These are phyloP conservation scores for Trematomus bernacchii DNA, from an alignment of 2,797 vertebrate genomes.

Conservation along the genomic window DNA sequence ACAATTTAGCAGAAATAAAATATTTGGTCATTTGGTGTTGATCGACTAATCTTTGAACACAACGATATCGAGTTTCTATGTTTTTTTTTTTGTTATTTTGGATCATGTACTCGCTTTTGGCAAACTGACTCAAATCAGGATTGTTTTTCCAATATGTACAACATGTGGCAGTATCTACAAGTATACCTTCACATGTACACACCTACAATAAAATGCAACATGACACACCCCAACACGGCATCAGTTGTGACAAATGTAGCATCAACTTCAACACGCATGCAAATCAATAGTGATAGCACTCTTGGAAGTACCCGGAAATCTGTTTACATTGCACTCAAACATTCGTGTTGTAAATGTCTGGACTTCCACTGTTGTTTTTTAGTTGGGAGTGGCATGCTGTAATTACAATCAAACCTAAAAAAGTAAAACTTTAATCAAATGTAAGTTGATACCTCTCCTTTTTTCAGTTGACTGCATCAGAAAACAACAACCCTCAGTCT, in stretches of 20 bases:
- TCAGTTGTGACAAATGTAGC: background rate
- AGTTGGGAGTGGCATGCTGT: background rate
- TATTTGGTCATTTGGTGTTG: too few species aligned
- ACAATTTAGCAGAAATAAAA: too few species aligned
- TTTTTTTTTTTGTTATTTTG: background rate
- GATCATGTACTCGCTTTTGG: background rate
- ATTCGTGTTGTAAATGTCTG: constrained; percentile 11
- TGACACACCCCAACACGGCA: background rate
- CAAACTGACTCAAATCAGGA: background rate
- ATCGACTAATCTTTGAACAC: too few species aligned
- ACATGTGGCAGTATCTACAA: too few species aligned
- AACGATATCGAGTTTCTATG: too few species aligned
- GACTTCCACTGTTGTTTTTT: background rate
- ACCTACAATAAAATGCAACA: background rate
- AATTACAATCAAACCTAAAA: constrained; percentile 1
- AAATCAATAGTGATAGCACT: background rate
- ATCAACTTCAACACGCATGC: background rate
- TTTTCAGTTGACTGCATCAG: background rate
- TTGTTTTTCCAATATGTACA: background rate
- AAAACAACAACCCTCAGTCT: background rate
- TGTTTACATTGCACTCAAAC: background rate
- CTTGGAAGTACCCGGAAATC: too few species aligned
- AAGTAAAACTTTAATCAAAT: background rate
- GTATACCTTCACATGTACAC: background rate
- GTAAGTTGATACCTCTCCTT: background rate